These are phyloP conservation scores for Macropis europaea DNA, from an alignment of 2,888 invertebrate genomes.

Conservation along the genomic window DNA sequence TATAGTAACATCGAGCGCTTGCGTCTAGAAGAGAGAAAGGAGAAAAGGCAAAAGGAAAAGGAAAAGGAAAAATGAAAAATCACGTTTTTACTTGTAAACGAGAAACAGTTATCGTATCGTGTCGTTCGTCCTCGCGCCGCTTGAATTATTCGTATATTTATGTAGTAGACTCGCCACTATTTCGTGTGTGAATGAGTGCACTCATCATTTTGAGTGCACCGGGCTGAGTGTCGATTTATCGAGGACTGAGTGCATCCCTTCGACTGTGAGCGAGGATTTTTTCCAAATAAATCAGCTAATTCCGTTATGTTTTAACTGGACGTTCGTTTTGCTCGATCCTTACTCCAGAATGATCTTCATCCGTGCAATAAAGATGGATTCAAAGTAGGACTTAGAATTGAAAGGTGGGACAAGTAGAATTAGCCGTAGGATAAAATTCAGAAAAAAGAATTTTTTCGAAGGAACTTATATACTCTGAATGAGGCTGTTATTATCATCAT, in stretches of 20 bases:
- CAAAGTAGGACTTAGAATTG: no score
- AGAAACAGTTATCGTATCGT: conserved; percentile 19
- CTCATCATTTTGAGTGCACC: conserved; percentile 8
- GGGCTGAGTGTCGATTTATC: conserved; percentile 34
- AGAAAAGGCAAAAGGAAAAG: neutral
- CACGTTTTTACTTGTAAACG: conserved; percentile 32
- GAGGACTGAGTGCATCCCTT: conserved; percentile 45
- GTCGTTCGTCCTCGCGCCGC: conserved; percentile 39
- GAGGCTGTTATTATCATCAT: no score
- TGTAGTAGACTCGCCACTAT: conserved; percentile 42
- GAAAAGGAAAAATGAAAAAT: neutral
- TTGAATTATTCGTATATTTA: conserved; percentile 53
- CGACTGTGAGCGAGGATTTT: conserved; percentile 51
- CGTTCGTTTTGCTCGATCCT: neutral
- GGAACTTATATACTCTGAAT: no score
- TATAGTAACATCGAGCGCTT: no score
- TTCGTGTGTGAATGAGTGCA: conserved; percentile 1
- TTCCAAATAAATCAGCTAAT: conserved; percentile 60
- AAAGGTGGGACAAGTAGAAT: no score
- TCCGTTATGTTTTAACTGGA: conserved; percentile 58
- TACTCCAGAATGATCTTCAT: no score
- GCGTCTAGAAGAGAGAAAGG: neutral
- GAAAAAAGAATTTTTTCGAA: no score
- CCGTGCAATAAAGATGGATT: no score
- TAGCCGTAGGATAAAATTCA: no score